phyloP scores from a whole-genome alignment of 2,888 invertebrate species.

The Apotomis capreana region DNA sequence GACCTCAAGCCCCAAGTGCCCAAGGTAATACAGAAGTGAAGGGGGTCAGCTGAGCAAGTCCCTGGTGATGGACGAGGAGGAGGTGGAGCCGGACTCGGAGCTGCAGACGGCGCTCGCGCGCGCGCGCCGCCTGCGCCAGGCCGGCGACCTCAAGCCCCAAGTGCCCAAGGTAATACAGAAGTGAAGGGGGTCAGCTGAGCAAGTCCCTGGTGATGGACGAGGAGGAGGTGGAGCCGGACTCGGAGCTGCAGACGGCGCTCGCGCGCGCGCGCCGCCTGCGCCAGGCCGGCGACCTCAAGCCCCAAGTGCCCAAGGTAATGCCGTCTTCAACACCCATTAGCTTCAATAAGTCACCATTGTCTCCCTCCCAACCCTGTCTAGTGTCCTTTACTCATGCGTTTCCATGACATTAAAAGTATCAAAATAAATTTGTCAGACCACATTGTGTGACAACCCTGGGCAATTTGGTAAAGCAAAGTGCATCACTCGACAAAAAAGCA shows the following conservation, averaged over 20 bases:
- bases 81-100: conserved; percentile 89
- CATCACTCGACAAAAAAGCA: too few species aligned
- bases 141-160: conserved; percentile 43
- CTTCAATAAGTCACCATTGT: too few species aligned
- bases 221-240: conserved; percentile 87
- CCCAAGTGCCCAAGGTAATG: conserved; percentile 60
- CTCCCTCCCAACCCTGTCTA: too few species aligned
- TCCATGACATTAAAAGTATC: too few species aligned
- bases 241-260: conserved; percentile 88
- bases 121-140: conserved; percentile 86
- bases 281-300: conserved; percentile 59
- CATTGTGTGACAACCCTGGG: too few species aligned
- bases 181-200: conserved; percentile 58
- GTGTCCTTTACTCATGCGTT: too few species aligned
- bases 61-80: conserved; percentile 75
- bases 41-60: conserved; percentile 50
- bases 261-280: conserved; percentile 88
- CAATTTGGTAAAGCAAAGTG: too few species aligned
- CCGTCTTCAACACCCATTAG: too few species aligned
- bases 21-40: conserved; percentile 67
- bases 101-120: conserved; percentile 89
- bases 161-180: conserved; percentile 67
- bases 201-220: conserved; percentile 66
- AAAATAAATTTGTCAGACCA: too few species aligned
- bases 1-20: conserved; percentile 48